These are phyloP conservation scores for Amblyjoppa proteus DNA, from an alignment of 2,888 invertebrate species.

Conservation along the genomic window DNA sequence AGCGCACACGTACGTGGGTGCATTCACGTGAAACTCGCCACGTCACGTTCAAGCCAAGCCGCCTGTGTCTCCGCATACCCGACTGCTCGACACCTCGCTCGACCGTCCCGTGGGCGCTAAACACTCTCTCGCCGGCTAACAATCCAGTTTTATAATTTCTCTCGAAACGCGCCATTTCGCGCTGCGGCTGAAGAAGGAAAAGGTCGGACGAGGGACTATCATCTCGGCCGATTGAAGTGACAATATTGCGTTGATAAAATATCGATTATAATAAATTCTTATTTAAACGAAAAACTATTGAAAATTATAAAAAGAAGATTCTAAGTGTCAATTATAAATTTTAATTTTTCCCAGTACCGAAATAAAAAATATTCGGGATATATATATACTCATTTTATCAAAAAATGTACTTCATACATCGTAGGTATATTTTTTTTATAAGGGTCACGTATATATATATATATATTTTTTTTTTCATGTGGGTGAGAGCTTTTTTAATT, in stretches of 20 bases:
- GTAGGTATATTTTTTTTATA: not conserved
- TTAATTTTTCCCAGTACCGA: not conserved
- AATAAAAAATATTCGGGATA: not conserved
- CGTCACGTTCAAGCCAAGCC: constrained; percentile 50
- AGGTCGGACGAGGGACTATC: not conserved
- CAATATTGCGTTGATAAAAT: not conserved
- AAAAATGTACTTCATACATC: not conserved
- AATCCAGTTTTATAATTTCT: constrained; percentile 53
- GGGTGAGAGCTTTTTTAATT: not conserved
- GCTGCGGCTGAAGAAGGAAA: constrained; percentile 8
- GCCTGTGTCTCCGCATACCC: constrained; percentile 35
- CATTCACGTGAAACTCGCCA: constrained; percentile 56
- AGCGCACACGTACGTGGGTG: constrained; percentile 19
- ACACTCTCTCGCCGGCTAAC: constrained; percentile 12
- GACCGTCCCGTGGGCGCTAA: constrained; percentile 43
- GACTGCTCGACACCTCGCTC: constrained; percentile 39
- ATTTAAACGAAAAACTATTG: not conserved
- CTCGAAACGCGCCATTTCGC: constrained; percentile 26
- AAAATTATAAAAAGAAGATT: not conserved
- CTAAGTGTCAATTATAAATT: not conserved
- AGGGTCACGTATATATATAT: not conserved
- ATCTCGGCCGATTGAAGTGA: not conserved
- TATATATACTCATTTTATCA: not conserved
- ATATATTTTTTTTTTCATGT: not conserved
- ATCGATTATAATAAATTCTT: not conserved